Conservation (phyloP, 2,888 invertebrate species). For the Reticulitermes lucifugus region DNA sequence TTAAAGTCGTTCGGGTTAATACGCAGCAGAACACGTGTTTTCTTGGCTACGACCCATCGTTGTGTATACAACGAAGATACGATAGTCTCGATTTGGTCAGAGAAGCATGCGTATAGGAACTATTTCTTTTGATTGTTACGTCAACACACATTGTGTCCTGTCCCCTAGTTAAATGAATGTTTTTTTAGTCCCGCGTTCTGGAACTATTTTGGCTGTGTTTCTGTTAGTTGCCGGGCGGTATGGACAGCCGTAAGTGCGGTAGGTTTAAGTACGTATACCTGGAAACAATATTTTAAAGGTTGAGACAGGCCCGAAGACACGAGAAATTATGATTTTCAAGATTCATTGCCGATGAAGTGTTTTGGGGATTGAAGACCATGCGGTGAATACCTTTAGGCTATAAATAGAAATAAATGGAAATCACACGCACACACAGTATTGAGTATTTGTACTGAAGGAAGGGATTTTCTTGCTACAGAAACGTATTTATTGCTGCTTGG, state of each 20-base stretch:
- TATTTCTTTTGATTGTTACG: neutral
- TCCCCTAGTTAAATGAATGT: neutral
- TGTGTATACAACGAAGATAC: neutral
- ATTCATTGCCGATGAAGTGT: neutral
- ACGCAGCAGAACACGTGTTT: constrained; percentile 18
- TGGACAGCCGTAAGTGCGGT: neutral
- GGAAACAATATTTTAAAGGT: neutral
- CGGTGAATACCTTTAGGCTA: neutral
- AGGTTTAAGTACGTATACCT: neutral
- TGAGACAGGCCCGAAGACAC: neutral
- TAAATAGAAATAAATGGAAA: too few species aligned
- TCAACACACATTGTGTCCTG: neutral
- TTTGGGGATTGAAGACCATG: neutral
- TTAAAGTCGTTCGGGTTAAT: constrained; percentile 16
- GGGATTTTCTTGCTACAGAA: too few species aligned
- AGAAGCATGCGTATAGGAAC: neutral
- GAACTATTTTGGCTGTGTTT: neutral
- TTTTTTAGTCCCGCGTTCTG: neutral
- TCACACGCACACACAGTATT: too few species aligned
- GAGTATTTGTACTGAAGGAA: too few species aligned
- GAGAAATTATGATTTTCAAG: neutral
- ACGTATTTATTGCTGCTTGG: too few species aligned
- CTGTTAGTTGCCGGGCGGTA: neutral
- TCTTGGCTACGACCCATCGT: constrained; percentile 2
- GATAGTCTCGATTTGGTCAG: constrained; percentile 1